Conservation (phyloP, 2,113 vertebrate genomes). For the Brachionichthys hirsutus region DNA sequence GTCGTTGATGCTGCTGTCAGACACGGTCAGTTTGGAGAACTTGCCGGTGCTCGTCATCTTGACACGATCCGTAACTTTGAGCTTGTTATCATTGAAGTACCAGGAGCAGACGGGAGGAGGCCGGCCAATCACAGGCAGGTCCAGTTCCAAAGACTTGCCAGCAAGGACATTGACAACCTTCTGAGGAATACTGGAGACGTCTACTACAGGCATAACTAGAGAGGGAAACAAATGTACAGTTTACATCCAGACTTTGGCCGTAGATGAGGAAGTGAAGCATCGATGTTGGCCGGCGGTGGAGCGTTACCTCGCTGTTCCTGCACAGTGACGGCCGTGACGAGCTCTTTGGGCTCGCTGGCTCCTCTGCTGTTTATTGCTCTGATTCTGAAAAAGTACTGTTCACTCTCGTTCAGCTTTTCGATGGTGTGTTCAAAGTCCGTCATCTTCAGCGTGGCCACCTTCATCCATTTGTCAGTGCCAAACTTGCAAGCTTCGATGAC, state of each 20-base stretch:
- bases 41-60: conserved; percentile 87
- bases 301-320: conserved; percentile 90
- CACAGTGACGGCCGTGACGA: conserved; percentile 87
- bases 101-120: conserved; percentile 90
- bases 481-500: conserved; percentile 93
- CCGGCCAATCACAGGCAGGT: conserved; percentile 88
- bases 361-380: conserved; percentile 93
- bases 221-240: not conserved
- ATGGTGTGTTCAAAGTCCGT: conserved; percentile 88
- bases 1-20: conserved; percentile 91
- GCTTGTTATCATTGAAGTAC: conserved; percentile 87
- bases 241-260: too few relatives aligned
- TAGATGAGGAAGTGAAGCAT: not conserved
- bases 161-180: conserved; percentile 88
- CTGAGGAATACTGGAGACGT: conserved; percentile 90
- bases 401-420: conserved; percentile 91
- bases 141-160: conserved; percentile 89
- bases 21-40: conserved; percentile 85
- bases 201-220: conserved; percentile 89
- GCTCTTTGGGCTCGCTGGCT: conserved; percentile 89
- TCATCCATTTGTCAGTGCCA: conserved; percentile 96
- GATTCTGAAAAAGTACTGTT: conserved; percentile 94
- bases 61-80: conserved; percentile 88
- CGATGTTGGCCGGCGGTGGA: not conserved
- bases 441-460: conserved; percentile 89